Conservation (phyloP, 1,140 invertebrate species). For the Caenorhabditis brenneri region DNA sequence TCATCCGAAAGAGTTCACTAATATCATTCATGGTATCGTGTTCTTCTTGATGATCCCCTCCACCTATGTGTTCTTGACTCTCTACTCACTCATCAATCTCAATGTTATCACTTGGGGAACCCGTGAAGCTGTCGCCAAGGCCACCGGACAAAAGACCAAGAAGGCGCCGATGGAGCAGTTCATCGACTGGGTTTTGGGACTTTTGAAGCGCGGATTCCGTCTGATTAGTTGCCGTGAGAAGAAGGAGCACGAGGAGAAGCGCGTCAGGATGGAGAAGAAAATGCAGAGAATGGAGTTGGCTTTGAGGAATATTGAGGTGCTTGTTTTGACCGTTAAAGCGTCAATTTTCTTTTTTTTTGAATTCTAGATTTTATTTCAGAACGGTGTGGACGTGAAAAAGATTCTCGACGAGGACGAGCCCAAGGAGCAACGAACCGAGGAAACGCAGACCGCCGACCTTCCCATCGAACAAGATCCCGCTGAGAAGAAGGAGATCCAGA, state of each 20-base stretch:
- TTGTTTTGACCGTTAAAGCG: too few species aligned
- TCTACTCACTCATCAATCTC: slow-evolving; percentile 96
- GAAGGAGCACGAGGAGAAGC: neutral
- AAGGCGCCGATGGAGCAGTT: neutral
- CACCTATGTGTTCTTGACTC: slow-evolving; percentile 93
- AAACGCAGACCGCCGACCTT: neutral
- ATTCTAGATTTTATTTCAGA: neutral
- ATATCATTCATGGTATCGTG: slow-evolving; percentile 89
- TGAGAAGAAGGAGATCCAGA: neutral
- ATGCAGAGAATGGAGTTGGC: slow-evolving; percentile 24
- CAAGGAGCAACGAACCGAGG: slow-evolving; percentile 34
- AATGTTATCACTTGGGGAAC: slow-evolving; percentile 99
- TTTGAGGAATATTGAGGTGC: neutral
- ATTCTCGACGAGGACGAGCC: neutral
- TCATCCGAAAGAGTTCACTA: slow-evolving; percentile 98
- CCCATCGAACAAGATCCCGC: neutral
- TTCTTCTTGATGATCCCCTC: slow-evolving; percentile 95
- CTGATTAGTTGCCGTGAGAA: neutral
- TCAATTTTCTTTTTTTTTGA: too few species aligned
- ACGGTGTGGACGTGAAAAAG: neutral
- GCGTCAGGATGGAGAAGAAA: slow-evolving; percentile 22
- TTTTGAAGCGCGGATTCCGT: neutral
- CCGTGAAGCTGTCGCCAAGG: slow-evolving; percentile 91
- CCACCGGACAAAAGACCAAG: slow-evolving; percentile 80
- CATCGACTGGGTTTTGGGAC: neutral